Evolutionary conservation across 2,888 invertebrate genomes (phyloP).

Genomic region (Meandrusa payeni): DNA sequence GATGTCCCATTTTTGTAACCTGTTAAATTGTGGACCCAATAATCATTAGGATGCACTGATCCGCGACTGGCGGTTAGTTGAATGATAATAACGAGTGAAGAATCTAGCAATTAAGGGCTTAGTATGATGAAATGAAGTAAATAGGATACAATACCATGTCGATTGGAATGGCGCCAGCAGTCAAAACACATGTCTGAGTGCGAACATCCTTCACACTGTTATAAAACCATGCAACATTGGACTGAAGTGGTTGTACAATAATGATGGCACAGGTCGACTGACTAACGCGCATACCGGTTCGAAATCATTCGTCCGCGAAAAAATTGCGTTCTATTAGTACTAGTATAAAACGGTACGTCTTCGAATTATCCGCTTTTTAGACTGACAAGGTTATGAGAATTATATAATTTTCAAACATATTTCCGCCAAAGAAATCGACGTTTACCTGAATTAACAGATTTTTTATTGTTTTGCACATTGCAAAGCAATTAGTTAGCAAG

Average conservation of each 20-base stretch:
- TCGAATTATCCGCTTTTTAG: slow-evolving; percentile 5
- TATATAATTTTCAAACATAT: slow-evolving; percentile 4
- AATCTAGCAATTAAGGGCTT: too few species aligned
- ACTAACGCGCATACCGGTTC: slow-evolving; percentile 19
- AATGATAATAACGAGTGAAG: too few species aligned
- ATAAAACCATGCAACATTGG: slow-evolving; percentile 36
- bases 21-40: too few species aligned
- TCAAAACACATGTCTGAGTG: slow-evolving; percentile 52
- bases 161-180: slow-evolving; percentile 43
- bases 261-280: slow-evolving; percentile 14
- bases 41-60: too few species aligned
- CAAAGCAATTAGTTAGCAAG: too few species aligned
- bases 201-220: slow-evolving; percentile 39
- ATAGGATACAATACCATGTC: slow-evolving; percentile 32
- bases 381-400: slow-evolving; percentile 12
- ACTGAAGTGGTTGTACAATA: slow-evolving; percentile 35
- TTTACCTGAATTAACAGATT: too few species aligned
- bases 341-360: not conserved
- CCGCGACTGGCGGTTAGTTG: too few species aligned
- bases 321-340: slow-evolving; percentile 12
- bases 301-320: slow-evolving; percentile 24
- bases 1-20: too few species aligned
- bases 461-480: too few species aligned
- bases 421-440: slow-evolving; percentile 12
- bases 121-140: not conserved